Conservation (phyloP, 2,113 vertebrate species). For the Helogale parvula region DNA sequence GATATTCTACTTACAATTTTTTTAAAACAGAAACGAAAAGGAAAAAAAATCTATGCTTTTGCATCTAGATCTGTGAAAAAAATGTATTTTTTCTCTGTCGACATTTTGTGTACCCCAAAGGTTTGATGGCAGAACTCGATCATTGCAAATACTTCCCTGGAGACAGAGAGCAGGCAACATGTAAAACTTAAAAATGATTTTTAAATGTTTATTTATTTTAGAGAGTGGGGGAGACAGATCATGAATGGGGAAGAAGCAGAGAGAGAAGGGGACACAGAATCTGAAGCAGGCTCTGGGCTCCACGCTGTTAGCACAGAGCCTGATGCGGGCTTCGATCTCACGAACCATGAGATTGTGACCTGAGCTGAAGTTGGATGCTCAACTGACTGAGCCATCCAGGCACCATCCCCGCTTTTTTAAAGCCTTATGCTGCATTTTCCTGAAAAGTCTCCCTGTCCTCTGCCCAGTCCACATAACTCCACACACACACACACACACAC, state of each 20-base stretch:
- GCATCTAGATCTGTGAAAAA: background rate
- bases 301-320: too few relatives aligned
- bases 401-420: background rate
- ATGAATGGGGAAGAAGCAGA: too few relatives aligned
- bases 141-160: background rate
- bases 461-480: background rate
- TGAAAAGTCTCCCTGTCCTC: background rate
- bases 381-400: too few relatives aligned
- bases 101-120: background rate
- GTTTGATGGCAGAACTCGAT: background rate
- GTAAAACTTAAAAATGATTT: background rate
- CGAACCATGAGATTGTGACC: too few relatives aligned
- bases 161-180: background rate
- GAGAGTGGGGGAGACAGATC: background rate
- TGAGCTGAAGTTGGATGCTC: too few relatives aligned
- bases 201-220: background rate
- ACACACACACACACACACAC: background rate
- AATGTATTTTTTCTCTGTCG: background rate
- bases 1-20: conserved; percentile 28
- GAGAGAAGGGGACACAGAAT: too few relatives aligned
- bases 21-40: conserved; percentile 18
- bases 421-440: background rate
- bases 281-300: too few relatives aligned
- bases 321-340: too few relatives aligned
- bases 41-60: background rate